Conservation (phyloP, 2,797 vertebrate species). For the Pseudochirops corinnae region DNA sequence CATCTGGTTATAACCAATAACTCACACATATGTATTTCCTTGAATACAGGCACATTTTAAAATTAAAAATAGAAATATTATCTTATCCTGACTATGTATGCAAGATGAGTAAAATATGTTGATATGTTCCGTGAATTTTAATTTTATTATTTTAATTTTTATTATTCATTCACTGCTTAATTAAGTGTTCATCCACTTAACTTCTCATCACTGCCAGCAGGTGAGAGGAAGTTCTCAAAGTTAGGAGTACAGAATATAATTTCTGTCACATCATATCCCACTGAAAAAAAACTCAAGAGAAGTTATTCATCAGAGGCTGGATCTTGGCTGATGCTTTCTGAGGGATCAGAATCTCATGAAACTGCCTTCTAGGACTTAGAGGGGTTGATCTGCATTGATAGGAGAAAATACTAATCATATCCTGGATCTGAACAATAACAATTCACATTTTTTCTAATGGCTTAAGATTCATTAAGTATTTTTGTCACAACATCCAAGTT, state of each 20-base stretch:
- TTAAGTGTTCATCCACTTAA: neutral
- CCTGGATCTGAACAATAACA: neutral
- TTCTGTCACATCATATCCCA: neutral
- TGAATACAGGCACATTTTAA: neutral
- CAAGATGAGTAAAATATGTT: neutral
- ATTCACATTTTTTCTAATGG: neutral
- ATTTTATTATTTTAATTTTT: neutral
- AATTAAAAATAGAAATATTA: neutral
- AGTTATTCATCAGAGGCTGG: neutral
- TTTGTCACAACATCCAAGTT: neutral
- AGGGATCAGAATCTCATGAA: neutral
- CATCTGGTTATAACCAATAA: neutral
- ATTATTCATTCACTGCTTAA: neutral
- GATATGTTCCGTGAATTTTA: neutral
- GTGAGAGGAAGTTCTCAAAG: neutral
- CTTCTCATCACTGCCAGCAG: neutral
- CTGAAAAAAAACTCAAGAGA: neutral
- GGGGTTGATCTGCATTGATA: neutral
- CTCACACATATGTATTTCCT: neutral
- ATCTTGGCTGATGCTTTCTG: neutral
- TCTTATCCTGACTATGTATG: neutral
- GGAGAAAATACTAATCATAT: neutral
- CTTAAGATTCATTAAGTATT: neutral
- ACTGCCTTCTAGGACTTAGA: neutral
- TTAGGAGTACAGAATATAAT: neutral